Conservation (phyloP, 2,797 vertebrate species). For the Urophycis tenuis region DNA sequence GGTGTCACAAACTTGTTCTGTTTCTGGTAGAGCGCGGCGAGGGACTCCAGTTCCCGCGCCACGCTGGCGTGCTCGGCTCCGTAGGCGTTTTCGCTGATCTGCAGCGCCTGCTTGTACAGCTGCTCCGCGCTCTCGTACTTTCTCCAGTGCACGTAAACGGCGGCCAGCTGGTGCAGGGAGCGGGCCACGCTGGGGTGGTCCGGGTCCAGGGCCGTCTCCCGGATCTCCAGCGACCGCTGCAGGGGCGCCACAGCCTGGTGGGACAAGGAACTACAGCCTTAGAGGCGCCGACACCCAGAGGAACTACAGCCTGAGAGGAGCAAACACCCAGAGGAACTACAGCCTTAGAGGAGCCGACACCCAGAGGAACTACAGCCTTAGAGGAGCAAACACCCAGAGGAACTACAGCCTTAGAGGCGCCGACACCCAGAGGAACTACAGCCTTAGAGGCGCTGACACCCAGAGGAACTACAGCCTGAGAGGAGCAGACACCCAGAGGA, state of each 20-base stretch:
- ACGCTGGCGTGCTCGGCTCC: conserved; percentile 83
- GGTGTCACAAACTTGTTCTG: conserved; percentile 82
- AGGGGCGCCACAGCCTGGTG: conserved; percentile 87
- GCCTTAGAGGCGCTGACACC: too few relatives aligned
- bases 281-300: background rate
- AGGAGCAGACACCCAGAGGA: too few relatives aligned
- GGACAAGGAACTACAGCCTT: background rate
- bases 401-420: too few relatives aligned
- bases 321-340: too few relatives aligned
- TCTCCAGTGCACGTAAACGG: conserved; percentile 94
- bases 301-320: too few relatives aligned
- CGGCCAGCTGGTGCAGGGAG: conserved; percentile 92
- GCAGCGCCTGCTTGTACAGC: conserved; percentile 92
- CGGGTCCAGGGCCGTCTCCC: conserved; percentile 92
- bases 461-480: background rate
- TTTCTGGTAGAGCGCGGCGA: conserved; percentile 92
- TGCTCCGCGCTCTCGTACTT: conserved; percentile 96
- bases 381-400: too few relatives aligned
- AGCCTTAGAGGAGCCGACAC: too few relatives aligned
- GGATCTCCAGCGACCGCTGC: conserved; percentile 93
- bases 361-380: too few relatives aligned
- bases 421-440: too few relatives aligned
- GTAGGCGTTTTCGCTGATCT: conserved; percentile 91
- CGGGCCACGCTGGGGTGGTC: conserved; percentile 94
- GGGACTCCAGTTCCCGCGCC: conserved; percentile 88